These are phyloP conservation scores for Cladopsammia gracilis DNA, from an alignment of 64 coral and sea anemone genomes.

Conservation along the genomic window DNA sequence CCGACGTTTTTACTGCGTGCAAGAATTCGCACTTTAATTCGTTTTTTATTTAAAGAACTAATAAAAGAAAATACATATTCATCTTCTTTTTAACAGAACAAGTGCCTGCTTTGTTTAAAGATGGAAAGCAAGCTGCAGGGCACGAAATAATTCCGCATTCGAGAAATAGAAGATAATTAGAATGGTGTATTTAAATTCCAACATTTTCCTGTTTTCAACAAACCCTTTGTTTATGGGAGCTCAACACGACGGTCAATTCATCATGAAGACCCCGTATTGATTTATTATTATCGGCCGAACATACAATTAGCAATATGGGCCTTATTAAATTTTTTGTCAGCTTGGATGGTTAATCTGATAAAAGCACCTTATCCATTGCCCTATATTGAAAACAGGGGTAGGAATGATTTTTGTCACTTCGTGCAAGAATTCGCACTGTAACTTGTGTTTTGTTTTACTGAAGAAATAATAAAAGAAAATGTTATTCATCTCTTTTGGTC, in stretches of 20 bases:
- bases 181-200: neutral
- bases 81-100: neutral
- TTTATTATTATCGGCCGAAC: neutral
- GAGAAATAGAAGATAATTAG: neutral
- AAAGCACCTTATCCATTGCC: neutral
- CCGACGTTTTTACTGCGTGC: neutral
- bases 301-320: no score
- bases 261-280: neutral
- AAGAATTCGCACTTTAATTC: neutral
- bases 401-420: no score
- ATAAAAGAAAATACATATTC: neutral
- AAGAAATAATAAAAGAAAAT: no score
- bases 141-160: constrained; percentile 32
- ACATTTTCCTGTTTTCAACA: constrained; percentile 29
- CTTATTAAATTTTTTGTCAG: no score
- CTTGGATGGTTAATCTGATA: neutral
- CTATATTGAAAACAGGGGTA: no score
- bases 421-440: no score
- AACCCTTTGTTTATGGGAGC: neutral
- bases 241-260: neutral
- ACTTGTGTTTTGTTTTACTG: no score
- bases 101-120: neutral
- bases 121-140: neutral
- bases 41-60: neutral
- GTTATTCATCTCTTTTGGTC: no score